phyloP scores from a whole-genome alignment of 2,113 vertebrate species.

The Oncorhynchus keta region DNA sequence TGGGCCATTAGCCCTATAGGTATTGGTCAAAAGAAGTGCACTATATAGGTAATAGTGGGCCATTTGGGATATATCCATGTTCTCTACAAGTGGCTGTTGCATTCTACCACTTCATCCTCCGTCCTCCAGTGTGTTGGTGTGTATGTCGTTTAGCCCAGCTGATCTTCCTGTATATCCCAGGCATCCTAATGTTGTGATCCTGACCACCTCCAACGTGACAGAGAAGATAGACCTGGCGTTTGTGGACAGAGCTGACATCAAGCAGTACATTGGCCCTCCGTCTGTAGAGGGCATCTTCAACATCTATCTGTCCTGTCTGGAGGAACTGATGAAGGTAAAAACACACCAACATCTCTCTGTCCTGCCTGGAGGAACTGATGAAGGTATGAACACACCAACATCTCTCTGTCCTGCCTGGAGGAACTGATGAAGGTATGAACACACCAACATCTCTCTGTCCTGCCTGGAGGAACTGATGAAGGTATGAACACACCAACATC shows the following conservation, averaged over 20 bases:
- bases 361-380: slow-evolving; percentile 64
- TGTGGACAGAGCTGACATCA: slow-evolving; percentile 96
- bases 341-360: slow-evolving; percentile 69
- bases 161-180: slow-evolving; percentile 60
- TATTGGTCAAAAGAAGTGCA: not conserved
- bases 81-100: too few species aligned
- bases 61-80: too few species aligned
- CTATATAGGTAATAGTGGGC: not conserved
- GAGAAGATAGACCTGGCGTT: slow-evolving; percentile 97
- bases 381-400: slow-evolving; percentile 74
- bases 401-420: too few species aligned
- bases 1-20: not conserved
- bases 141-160: not conserved
- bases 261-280: slow-evolving; percentile 92
- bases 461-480: slow-evolving; percentile 75
- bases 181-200: slow-evolving; percentile 93
- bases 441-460: too few species aligned
- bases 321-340: slow-evolving; percentile 95
- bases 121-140: not conserved
- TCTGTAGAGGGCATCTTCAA: slow-evolving; percentile 88
- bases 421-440: slow-evolving; percentile 83
- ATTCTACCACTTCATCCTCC: not conserved
- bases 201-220: slow-evolving; percentile 96
- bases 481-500: slow-evolving; percentile 49
- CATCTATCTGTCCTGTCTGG: slow-evolving; percentile 93